phyloP scores from a whole-genome alignment of 23 tunicate genomes.

The Ciona savignyi region DNA sequence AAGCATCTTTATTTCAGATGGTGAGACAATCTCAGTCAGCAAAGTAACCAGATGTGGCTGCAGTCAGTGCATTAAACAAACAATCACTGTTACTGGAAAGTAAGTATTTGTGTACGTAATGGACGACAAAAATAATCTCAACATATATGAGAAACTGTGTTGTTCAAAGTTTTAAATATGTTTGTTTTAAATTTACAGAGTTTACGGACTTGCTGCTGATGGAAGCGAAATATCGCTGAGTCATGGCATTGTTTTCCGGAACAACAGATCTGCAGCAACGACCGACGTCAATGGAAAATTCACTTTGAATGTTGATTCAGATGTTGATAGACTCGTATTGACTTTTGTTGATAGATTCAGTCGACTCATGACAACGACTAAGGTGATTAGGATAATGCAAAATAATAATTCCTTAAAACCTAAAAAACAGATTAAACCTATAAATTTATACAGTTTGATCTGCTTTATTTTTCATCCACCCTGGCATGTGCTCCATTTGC shows the following conservation, averaged over 20 bases:
- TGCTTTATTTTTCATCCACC: too few relatives aligned
- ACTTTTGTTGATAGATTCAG: slow-evolving; percentile 52
- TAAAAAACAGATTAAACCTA: too few relatives aligned
- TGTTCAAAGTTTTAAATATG: too few relatives aligned
- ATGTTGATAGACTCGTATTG: slow-evolving; percentile 47
- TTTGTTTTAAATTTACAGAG: too few relatives aligned
- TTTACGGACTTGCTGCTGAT: slow-evolving; percentile 7
- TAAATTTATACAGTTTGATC: too few relatives aligned
- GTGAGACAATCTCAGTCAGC: slow-evolving; percentile 18
- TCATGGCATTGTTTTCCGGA: slow-evolving; percentile 20
- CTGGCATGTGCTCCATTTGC: too few relatives aligned
- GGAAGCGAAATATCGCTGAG: slow-evolving; percentile 19
- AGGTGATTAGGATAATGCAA: slow-evolving; percentile 11
- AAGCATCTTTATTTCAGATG: too few relatives aligned
- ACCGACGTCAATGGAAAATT: slow-evolving; percentile 41
- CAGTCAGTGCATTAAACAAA: slow-evolving; percentile 36
- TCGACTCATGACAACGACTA: slow-evolving; percentile 42
- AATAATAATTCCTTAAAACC: too few relatives aligned
- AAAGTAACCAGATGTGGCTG: slow-evolving; percentile 64
- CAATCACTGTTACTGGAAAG: slow-evolving; percentile 56
- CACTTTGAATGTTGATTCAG: slow-evolving; percentile 32
- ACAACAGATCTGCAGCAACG: slow-evolving; percentile 24
- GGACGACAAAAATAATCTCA: too few relatives aligned
- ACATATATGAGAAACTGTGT: too few relatives aligned
- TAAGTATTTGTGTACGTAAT: slow-evolving; percentile 12